These are phyloP conservation scores for Drosophila serrata DNA, from an alignment of 1,140 invertebrate genomes.

Conservation along the genomic window DNA sequence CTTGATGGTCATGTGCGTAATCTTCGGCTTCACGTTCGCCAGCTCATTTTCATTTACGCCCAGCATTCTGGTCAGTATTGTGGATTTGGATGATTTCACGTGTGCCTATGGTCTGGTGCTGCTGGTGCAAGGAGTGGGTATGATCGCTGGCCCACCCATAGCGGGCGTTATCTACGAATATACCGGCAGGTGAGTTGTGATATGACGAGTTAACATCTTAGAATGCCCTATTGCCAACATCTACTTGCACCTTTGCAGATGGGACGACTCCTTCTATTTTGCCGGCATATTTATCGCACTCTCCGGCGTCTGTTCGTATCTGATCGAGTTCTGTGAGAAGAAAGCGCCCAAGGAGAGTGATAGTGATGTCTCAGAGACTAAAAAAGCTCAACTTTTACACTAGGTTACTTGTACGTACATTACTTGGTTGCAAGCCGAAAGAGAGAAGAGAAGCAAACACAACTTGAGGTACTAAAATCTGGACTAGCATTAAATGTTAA, in stretches of 20 bases:
- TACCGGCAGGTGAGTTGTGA: constrained; percentile 65
- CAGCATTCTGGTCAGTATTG: constrained; percentile 89
- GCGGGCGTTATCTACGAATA: constrained; percentile 86
- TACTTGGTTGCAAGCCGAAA: constrained; percentile 15
- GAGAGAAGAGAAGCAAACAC: not conserved
- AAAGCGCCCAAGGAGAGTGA: constrained; percentile 77
- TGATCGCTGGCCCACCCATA: constrained; percentile 87
- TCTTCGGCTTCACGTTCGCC: constrained; percentile 94
- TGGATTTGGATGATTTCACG: constrained; percentile 89
- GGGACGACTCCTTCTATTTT: constrained; percentile 90
- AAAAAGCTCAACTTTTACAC: constrained; percentile 84
- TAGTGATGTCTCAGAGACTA: constrained; percentile 82
- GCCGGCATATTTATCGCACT: constrained; percentile 94
- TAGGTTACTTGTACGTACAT: constrained; percentile 56
- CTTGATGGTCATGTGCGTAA: constrained; percentile 87
- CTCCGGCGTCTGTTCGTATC: constrained; percentile 90
- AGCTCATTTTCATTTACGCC: constrained; percentile 95
- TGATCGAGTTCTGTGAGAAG: constrained; percentile 79
- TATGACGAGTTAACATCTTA: no score
- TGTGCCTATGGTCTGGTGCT: constrained; percentile 95
- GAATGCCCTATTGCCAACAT: not conserved
- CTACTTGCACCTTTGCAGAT: constrained; percentile 47
- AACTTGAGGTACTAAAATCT: constrained; percentile 38
- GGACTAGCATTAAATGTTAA: constrained; percentile 76
- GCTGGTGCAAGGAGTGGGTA: constrained; percentile 92